These are phyloP conservation scores for Cetoscarus ocellatus DNA, from an alignment of 2,797 vertebrate species.

Conservation along the genomic window DNA sequence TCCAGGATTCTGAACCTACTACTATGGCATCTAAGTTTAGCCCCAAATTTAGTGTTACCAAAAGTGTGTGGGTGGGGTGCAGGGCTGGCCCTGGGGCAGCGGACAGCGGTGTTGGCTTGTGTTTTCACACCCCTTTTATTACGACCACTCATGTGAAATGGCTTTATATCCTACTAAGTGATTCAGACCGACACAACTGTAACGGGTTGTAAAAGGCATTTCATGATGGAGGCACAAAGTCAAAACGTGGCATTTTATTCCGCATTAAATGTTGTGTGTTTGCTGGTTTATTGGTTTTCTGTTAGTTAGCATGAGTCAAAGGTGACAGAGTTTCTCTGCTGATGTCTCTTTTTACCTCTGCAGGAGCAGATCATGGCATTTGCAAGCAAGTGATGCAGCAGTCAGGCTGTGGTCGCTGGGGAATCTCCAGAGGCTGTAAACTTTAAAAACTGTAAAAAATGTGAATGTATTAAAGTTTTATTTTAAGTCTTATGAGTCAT, in stretches of 20 bases:
- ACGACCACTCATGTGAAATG: constrained; percentile 85
- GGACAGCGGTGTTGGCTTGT: constrained; percentile 84
- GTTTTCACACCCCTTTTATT: constrained; percentile 90
- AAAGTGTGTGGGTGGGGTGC: constrained; percentile 89
- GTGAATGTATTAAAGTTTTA: constrained; percentile 77
- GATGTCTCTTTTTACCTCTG: constrained; percentile 65
- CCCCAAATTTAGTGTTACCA: constrained; percentile 88
- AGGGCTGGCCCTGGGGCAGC: constrained; percentile 75
- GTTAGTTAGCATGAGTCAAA: constrained; percentile 30
- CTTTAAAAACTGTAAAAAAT: constrained; percentile 56
- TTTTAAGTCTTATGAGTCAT: constrained; percentile 68
- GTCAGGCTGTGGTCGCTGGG: constrained; percentile 4
- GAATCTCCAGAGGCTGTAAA: constrained; percentile 39
- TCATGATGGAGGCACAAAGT: constrained; percentile 53
- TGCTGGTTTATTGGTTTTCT: constrained; percentile 55
- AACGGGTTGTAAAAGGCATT: constrained; percentile 65
- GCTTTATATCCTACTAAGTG: constrained; percentile 84
- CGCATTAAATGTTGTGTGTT: constrained; percentile 65
- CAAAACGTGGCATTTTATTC: constrained; percentile 60
- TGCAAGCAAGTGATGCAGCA: constrained; percentile 90
- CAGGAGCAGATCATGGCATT: constrained; percentile 96
- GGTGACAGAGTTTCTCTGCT: constrained; percentile 26
- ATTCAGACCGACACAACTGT: constrained; percentile 76
- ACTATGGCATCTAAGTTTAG: constrained; percentile 88
- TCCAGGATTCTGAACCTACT: constrained; percentile 85